Evolutionary conservation across 2,797 vertebrate genomes (phyloP), one percentile per base, ranked within the genome.

Genomic region (Prunella strophiata): DNA sequence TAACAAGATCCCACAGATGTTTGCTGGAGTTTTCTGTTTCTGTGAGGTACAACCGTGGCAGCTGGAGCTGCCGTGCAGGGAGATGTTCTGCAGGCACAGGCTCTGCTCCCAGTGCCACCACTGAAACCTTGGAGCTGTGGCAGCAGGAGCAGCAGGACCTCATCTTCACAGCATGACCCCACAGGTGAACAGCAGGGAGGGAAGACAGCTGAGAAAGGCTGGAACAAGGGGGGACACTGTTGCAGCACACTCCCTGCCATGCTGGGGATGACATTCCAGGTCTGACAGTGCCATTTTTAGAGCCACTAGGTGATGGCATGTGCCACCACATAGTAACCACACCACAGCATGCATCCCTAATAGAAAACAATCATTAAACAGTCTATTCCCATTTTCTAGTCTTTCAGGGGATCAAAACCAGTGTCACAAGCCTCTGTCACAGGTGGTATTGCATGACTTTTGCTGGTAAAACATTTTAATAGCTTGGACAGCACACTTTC

Each of bases 81-180:
- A 88, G 65, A 51, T 2, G 4, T 40, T 85, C 67, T 52, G 68
- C 55, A 62, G 78, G 61, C 2, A 5, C 13, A 26, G 13, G 26
- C 50, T 61, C 47, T 0, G 0, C 25, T 93, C 21, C 42, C 3
- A 0, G 4, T 26, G 51, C 58, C 88, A 42, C 52, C 42, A 6
- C 16, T 10, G 50, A 73, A 54, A 72, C n/a, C 47, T 62, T 34
- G 52, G 43, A 67, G 43, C 9, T 15, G 1, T 38, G 65, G 45
- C 36, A 68, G 36, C 65, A 51, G 86, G 27, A 59, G 22, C 3
- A 8, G 57, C 48, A 43, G 32, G 18, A 73, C 19, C 47, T 20
- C 1, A 2, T 40, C 58, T 23, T 32, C 59, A 47, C 27, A 71
- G n/a, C 12, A 2, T 14, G 43, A 78, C 48, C 40, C 38, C 65